These are phyloP conservation scores for Porites divaricata DNA, from an alignment of 92 coral and sea anemone genomes.

Conservation along the genomic window DNA sequence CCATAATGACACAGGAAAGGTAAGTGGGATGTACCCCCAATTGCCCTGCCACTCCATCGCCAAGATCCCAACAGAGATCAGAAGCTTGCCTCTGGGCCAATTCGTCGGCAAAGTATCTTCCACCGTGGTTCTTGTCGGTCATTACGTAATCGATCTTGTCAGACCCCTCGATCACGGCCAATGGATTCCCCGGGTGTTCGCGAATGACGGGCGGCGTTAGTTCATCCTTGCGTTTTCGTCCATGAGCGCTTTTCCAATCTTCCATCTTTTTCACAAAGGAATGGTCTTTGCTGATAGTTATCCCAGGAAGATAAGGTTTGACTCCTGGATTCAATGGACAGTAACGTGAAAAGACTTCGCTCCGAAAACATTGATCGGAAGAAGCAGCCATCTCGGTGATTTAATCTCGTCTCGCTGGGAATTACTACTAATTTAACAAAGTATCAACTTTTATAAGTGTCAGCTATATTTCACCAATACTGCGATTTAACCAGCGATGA, in stretches of 20 bases:
- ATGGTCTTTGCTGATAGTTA: slow-evolving; percentile 1
- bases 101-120: not conserved
- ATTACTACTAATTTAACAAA: not conserved
- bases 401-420: no score
- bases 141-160: slow-evolving; percentile 4
- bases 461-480: not conserved
- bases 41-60: not conserved
- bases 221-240: not conserved
- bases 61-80: slow-evolving; percentile 1
- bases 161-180: slow-evolving; percentile 17
- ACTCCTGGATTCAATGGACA: not conserved
- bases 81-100: not conserved
- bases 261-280: slow-evolving; percentile 1
- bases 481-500: not conserved
- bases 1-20: not conserved
- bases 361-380: not conserved
- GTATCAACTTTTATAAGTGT: no score
- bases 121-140: slow-evolving; percentile 13
- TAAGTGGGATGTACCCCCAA: not conserved
- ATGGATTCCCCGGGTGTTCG: slow-evolving; percentile 6
- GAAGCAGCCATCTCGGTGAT: not conserved
- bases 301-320: slow-evolving; percentile 8
- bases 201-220: not conserved
- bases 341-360: not conserved
- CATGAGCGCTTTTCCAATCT: not conserved